Conservation (phyloP, 2,797 vertebrate species). For the Lemur catta region DNA sequence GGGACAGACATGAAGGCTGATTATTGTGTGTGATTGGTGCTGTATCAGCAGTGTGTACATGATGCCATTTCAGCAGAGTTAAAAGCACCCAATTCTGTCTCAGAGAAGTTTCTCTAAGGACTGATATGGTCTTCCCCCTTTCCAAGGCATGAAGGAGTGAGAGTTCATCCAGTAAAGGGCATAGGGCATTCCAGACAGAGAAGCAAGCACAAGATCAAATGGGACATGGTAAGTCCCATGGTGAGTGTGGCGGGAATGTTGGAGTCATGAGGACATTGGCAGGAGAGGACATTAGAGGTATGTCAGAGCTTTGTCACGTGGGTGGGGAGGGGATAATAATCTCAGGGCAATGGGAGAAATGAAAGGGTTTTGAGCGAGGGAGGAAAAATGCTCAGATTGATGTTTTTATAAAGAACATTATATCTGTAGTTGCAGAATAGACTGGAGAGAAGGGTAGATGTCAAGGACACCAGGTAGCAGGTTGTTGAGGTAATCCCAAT, state of each 20-base stretch:
- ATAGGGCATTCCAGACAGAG: not conserved
- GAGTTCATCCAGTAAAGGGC: not conserved
- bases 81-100: not conserved
- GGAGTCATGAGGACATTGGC: not conserved
- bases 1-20: not conserved
- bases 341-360: not conserved
- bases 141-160: not conserved
- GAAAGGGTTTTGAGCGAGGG: constrained; percentile 11
- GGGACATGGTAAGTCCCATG: not conserved
- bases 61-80: not conserved
- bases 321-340: not conserved
- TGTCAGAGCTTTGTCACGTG: not conserved
- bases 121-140: not conserved
- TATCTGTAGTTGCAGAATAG: not conserved
- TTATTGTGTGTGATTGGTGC: not conserved
- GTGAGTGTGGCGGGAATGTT: not conserved
- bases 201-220: not conserved
- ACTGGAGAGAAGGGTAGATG: not conserved
- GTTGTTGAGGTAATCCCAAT: not conserved
- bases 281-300: not conserved
- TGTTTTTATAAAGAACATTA: constrained; percentile 21
- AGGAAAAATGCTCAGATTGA: not conserved
- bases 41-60: not conserved
- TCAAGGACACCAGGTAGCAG: not conserved
- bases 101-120: constrained; percentile 17